Conservation (phyloP, 92 coral and sea anemone species). For the Virgularia gustaviana region DNA sequence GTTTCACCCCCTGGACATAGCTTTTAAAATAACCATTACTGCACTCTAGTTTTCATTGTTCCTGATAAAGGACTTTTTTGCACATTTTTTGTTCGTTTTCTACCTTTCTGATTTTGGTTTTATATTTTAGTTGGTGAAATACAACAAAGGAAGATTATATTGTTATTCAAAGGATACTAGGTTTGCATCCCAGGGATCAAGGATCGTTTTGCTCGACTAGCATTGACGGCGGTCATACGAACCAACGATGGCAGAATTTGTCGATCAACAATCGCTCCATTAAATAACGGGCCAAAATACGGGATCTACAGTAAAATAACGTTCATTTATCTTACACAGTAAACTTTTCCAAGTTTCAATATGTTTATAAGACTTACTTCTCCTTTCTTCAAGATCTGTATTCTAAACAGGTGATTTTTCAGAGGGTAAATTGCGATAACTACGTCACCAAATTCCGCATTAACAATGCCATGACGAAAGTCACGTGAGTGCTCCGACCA, state of each 20-base stretch:
- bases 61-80: not conserved
- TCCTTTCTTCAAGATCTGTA: constrained; percentile 92
- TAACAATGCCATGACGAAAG: constrained; percentile 93
- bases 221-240: constrained; percentile 91
- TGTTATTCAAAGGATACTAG: constrained; percentile 78
- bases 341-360: not conserved
- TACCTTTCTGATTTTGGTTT: too few relatives aligned
- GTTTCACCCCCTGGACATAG: too few relatives aligned
- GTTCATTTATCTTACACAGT: not conserved
- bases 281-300: constrained; percentile 81
- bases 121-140: not conserved
- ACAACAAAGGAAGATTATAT: not conserved
- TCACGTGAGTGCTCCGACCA: constrained; percentile 97
- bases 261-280: constrained; percentile 93
- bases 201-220: constrained; percentile 84
- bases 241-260: constrained; percentile 88
- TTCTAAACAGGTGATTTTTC: constrained; percentile 82
- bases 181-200: constrained; percentile 83
- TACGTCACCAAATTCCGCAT: constrained; percentile 95
- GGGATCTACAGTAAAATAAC: constrained; percentile 62
- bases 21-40: too few relatives aligned
- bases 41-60: not conserved
- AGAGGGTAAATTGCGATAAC: constrained; percentile 83
- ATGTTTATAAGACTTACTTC: constrained; percentile 41
- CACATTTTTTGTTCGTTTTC: too few relatives aligned